Base-by-base conservation (phyloP, 2,797 vertebrate genomes). In the Heliangelus exortis region DNA sequence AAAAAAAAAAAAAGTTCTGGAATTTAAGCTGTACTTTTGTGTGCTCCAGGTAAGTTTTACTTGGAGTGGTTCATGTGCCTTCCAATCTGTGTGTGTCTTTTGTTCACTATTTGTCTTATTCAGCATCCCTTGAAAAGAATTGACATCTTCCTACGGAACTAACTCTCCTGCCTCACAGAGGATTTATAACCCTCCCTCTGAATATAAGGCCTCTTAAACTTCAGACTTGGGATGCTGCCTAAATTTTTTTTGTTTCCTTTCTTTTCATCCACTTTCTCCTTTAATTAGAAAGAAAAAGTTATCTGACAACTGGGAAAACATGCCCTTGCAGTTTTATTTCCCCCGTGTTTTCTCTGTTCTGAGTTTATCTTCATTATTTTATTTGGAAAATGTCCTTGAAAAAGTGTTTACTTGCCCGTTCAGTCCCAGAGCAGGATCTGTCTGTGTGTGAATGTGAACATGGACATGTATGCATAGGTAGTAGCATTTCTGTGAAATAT, bases 31-130 rank as follows among this genome's bases (percentile, higher is more conserved):
- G 50, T 86, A 63, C 59, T 36, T 84, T 41, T 18, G 1, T 89
- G 86, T 82, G 53, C 65, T 95, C 62, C 76, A 95, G 80, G 95
- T 93, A 90, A 92, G 20, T 88, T 94, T 93, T 81, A 33, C 71
- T 82, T 73, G 48, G 63, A 16, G 55, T 76, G 25, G 36, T 58
- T 93, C 41, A 18, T 86, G 65, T 82, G 90, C 48, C 23, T 90
- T 90, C 55, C 74, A 92, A 57, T 82, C 45, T 79, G 66, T 76
- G 65, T 66, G 47, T 90, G 43, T 17, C 12, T 76, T 55, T 77
- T 88, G 74, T 67, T 74, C 53, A 73, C 29, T 54, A 10, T 67
- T 73, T 26, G 16, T 39, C 57, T 79, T 74, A 92, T 87, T 88
- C 63, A 79, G 36, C 80, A 79, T 73, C 87, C 48, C 67, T 86